Conservation (phyloP, 2,888 invertebrate genomes). For the Dolichomitus sp. region DNA sequence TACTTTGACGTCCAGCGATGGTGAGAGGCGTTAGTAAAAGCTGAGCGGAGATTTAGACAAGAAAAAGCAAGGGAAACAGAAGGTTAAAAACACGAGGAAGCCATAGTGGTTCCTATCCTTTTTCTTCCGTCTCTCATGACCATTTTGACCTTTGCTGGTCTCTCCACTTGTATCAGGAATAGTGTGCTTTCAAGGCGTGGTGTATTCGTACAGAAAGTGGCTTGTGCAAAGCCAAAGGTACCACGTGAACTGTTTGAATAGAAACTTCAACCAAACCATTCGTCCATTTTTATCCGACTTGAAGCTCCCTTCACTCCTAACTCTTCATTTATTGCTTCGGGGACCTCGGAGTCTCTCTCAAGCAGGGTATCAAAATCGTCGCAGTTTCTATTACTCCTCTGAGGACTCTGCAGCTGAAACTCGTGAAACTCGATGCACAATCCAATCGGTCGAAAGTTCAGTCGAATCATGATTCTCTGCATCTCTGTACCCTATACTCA, state of each 20-base stretch:
- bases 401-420: conserved; percentile 21
- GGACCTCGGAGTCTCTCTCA: background rate
- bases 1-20: conserved; percentile 1
- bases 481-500: background rate
- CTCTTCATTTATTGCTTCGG: background rate
- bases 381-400: background rate
- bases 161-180: background rate
- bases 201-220: background rate
- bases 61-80: background rate
- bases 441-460: conserved; percentile 65
- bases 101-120: no score
- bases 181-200: background rate
- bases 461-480: conserved; percentile 39
- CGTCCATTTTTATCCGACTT: background rate
- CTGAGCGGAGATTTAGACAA: background rate
- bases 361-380: background rate
- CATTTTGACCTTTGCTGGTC: background rate
- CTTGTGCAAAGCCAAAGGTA: background rate
- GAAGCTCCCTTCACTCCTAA: background rate
- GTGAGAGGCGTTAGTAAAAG: background rate
- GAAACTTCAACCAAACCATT: background rate
- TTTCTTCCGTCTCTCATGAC: background rate
- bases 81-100: background rate
- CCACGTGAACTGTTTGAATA: background rate
- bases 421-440: conserved; percentile 47